Evolutionary conservation across 1,140 invertebrate genomes (phyloP).

Genomic region (Drosophila miranda): DNA sequence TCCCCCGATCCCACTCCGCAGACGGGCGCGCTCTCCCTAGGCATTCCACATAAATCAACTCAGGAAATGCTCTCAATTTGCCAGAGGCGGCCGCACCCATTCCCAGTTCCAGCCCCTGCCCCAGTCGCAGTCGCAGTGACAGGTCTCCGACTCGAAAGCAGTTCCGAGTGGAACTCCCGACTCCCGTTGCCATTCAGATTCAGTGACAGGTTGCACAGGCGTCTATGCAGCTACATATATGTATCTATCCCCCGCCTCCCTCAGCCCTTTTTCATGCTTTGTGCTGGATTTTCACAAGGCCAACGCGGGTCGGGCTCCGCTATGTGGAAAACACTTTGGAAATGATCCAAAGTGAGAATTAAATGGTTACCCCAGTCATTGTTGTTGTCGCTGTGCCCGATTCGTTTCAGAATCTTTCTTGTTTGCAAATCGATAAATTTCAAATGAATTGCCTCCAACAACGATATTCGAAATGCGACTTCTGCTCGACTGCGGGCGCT

Average conservation of each 20-base stretch:
- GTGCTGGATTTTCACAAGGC: conserved; percentile 45
- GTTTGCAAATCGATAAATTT: conserved; percentile 74
- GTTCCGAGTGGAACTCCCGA: conserved; percentile 21
- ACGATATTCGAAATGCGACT: conserved; percentile 66
- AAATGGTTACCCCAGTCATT: conserved; percentile 45
- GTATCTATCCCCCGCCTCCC: neutral
- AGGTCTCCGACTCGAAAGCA: conserved; percentile 36
- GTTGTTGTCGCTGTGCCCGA: conserved; percentile 10
- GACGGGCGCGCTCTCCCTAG: neutral
- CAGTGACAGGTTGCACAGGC: conserved; percentile 35
- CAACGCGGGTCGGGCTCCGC: conserved; percentile 22
- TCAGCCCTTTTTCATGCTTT: conserved; percentile 22
- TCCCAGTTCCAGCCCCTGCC: conserved; percentile 12
- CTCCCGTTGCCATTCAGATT: conserved; percentile 27
- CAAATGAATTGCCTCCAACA: conserved; percentile 60
- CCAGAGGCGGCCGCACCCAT: conserved; percentile 30
- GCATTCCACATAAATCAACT: conserved; percentile 66
- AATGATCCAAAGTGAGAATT: conserved; percentile 47
- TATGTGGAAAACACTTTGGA: conserved; percentile 42
- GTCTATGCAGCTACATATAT: neutral
- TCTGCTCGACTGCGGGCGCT: conserved; percentile 70
- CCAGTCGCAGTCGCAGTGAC: conserved; percentile 6
- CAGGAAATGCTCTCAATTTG: conserved; percentile 67
- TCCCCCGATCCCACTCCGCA: neutral
- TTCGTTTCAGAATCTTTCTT: conserved; percentile 40